A percentile compares a stretch with the other conserved stretches of the same genome.
These are phyloP conservation scores for Callipepla squamata DNA, from an alignment of 2,113 vertebrate genomes.

Conservation along the genomic window DNA sequence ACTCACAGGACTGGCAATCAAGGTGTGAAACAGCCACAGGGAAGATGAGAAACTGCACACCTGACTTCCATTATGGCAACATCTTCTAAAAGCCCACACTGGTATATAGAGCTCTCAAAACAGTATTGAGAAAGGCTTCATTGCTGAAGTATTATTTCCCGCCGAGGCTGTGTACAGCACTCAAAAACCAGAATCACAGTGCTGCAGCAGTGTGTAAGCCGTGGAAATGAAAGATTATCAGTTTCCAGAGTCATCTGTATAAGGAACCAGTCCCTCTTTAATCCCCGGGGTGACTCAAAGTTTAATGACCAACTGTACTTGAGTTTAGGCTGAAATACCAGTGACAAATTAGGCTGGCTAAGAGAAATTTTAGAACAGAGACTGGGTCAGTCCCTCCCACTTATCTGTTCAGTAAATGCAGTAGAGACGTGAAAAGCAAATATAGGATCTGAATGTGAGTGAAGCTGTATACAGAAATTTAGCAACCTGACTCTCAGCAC, in stretches of 20 bases:
- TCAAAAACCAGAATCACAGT: background rate
- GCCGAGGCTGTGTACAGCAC: background rate
- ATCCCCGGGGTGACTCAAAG: constrained; percentile 38
- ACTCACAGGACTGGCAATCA: background rate
- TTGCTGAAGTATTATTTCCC: background rate
- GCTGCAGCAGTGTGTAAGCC: background rate
- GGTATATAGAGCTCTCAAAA: background rate
- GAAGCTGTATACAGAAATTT: background rate
- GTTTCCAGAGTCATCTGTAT: background rate
- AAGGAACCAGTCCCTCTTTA: background rate
- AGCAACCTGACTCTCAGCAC: background rate
- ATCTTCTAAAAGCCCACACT: background rate
- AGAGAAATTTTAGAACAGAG: background rate
- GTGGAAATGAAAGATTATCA: background rate
- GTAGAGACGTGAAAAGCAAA: background rate
- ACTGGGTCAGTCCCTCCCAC: background rate
- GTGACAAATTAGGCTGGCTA: background rate
- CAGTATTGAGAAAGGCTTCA: background rate
- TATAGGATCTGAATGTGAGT: background rate
- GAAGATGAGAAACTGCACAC: background rate
- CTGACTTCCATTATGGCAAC: background rate
- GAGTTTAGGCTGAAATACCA: background rate
- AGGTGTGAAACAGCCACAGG: background rate
- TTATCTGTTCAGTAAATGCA: background rate
- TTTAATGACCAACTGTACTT: background rate